phyloP scores from a whole-genome alignment of 2,888 invertebrate species.

The Syrista parreyssii region DNA sequence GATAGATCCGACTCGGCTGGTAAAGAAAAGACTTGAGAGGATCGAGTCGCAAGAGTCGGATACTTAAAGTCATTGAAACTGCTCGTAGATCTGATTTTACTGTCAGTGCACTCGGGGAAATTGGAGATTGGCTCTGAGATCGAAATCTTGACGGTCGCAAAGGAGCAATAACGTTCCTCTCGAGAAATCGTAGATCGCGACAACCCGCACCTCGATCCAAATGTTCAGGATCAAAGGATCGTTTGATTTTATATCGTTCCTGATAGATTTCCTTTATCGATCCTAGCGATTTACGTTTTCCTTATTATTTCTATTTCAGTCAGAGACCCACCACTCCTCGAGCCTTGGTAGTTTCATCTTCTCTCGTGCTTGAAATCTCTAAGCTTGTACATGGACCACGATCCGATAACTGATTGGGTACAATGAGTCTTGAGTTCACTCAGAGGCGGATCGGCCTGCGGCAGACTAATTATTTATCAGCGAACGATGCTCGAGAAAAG shows the following conservation, averaged over 20 bases:
- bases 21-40: constrained; percentile 5
- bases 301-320: neutral
- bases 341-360: no score
- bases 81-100: constrained; percentile 1
- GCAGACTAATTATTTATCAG: no score
- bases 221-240: neutral
- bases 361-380: no score
- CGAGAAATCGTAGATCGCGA: constrained; percentile 1
- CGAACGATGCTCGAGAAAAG: no score
- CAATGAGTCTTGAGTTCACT: no score
- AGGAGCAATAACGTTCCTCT: neutral
- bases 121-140: neutral
- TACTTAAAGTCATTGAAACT: neutral
- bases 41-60: constrained; percentile 17
- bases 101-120: neutral
- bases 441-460: no score
- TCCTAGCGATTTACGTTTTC: neutral
- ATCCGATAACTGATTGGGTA: no score
- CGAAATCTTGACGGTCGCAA: neutral
- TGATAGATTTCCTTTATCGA: neutral
- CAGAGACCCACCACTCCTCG: no score
- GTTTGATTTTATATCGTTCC: neutral
- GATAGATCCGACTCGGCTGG: no score
- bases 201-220: neutral
- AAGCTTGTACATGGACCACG: no score